phyloP scores from a whole-genome alignment of 2,888 invertebrate species.

The Carcina quercana region DNA sequence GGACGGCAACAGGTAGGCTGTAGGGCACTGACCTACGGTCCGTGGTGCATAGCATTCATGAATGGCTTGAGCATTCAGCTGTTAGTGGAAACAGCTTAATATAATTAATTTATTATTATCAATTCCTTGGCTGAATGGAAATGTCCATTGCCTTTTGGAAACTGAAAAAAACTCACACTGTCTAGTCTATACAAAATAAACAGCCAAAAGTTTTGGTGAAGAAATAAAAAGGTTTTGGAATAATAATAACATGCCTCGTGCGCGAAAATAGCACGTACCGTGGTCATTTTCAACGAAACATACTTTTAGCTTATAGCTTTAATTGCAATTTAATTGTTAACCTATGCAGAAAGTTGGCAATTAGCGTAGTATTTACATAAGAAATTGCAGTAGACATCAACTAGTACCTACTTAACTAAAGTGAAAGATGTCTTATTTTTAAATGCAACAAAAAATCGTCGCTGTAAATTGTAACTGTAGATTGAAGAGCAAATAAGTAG shows the following conservation, averaged over 20 bases:
- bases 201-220: background rate
- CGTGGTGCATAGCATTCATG: slow-evolving; percentile 54
- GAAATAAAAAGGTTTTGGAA: background rate
- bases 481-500: slow-evolving; percentile 46
- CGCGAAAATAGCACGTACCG: no score
- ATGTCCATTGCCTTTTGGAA: no score
- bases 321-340: background rate
- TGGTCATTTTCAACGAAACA: no score
- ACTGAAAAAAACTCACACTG: background rate
- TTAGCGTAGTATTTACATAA: slow-evolving; percentile 10
- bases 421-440: slow-evolving; percentile 34
- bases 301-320: background rate
- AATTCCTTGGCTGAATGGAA: no score
- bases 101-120: background rate
- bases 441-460: slow-evolving; percentile 30
- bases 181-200: background rate
- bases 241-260: no score
- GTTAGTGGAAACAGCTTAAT: slow-evolving; percentile 8
- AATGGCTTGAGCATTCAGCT: slow-evolving; percentile 35
- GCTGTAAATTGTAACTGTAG: slow-evolving; percentile 42
- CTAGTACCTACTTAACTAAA: slow-evolving; percentile 17
- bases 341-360: background rate
- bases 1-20: slow-evolving; percentile 63
- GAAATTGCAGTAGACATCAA: background rate
- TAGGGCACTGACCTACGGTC: slow-evolving; percentile 68